Base-by-base conservation (phyloP, 2,797 vertebrate species). In the Avahi laniger region DNA sequence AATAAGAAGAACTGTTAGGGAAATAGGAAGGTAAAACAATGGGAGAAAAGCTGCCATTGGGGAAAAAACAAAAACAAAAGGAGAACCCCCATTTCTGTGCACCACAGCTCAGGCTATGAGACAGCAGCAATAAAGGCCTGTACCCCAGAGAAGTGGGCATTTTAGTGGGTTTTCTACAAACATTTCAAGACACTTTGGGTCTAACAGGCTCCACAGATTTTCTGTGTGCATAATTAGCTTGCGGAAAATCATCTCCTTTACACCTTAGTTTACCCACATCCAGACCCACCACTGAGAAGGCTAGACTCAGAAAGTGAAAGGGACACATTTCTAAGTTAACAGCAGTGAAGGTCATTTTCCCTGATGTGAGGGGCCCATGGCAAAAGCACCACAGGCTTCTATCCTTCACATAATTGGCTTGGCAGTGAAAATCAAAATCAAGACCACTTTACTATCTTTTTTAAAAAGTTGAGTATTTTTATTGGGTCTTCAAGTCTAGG, bases 41-140 rank as follows among this genome's bases (percentile, higher is more conserved):
- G 88, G 96, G 97, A 98, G 96, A 96, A 98, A 98, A 98, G 98
- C 98, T 98, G 98, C 98, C 98, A 93, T 69, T 91, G 78, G 97
- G 97, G 94, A 96, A 89, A 91, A 95, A 91, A 30, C 78, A 50
- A 69, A 92, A 96, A 97, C n/a, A 75, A 81, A 97, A 97, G 82
- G 83, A 88, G 70, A 95, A 52, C 61, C 82, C 90, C 94, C 52
- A 85, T 79, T 97, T 98, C 96, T 96, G 89, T 70, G 95, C 97
- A 97, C 95, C 98, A 98, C 97, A 98, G 98, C 96, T 95, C 97
- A 97, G 73, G 97, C 97, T 96, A 97, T 93, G 82, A 96, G 97
- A 92, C 92, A 98, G 82, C 91, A 93, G 97, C 95, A 95, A 78
- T n/a, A 94, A 80, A 93, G 91, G 91, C 69, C 65, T 48, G 85